Conservation (phyloP, 2,888 invertebrate genomes). For the Scaptomyza parva region DNA sequence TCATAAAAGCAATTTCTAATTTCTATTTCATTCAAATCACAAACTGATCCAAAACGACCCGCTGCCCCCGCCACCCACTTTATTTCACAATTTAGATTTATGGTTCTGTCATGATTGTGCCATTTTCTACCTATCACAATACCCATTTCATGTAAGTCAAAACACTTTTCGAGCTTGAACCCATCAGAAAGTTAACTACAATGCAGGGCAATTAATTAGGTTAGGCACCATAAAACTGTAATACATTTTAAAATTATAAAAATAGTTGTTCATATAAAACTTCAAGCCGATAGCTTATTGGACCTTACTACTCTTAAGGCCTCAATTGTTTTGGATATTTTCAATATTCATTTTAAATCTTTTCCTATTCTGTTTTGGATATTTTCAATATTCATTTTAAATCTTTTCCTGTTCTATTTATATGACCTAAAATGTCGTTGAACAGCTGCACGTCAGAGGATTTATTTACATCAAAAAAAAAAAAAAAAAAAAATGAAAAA, state of each 20-base stretch:
- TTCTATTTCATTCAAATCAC: not conserved
- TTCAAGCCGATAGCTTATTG: too few relatives aligned
- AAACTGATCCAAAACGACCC: too few relatives aligned
- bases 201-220: not conserved
- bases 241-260: not conserved
- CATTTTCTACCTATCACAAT: slow-evolving; percentile 45
- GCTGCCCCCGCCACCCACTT: too few relatives aligned
- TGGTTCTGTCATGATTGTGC: slow-evolving; percentile 39
- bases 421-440: slow-evolving; percentile 3
- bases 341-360: too few relatives aligned
- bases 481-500: slow-evolving; percentile 43
- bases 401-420: slow-evolving; percentile 14
- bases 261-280: too few relatives aligned
- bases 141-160: slow-evolving; percentile 22
- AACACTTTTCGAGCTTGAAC: slow-evolving; percentile 10
- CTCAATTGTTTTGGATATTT: too few relatives aligned
- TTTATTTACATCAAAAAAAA: slow-evolving; percentile 46
- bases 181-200: slow-evolving; percentile 10
- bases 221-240: not conserved
- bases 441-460: slow-evolving; percentile 58
- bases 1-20: not conserved
- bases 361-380: too few relatives aligned
- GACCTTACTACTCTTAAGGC: too few relatives aligned
- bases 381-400: too few relatives aligned
- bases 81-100: slow-evolving; percentile 23